Evolutionary conservation across 2,797 vertebrate species (phyloP).

Genomic region (Darevskia nairensis): DNA sequence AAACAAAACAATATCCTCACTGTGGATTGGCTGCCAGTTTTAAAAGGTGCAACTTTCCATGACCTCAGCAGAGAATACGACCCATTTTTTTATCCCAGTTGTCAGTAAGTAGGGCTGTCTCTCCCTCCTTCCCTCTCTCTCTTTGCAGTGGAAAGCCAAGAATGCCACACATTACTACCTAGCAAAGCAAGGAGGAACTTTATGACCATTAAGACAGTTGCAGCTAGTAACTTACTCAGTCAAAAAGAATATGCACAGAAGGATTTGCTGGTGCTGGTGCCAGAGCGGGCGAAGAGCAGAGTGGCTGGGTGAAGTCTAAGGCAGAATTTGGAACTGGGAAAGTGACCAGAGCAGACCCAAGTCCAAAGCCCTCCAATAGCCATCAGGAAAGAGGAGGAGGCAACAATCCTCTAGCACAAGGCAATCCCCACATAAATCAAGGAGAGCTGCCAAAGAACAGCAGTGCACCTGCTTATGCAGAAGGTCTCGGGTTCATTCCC

Average conservation of each 20-base stretch:
- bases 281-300: not conserved
- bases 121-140: too few relatives aligned
- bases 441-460: not conserved
- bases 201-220: not conserved
- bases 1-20: conserved; percentile 9
- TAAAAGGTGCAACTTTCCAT: conserved; percentile 1
- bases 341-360: not conserved
- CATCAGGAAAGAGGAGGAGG: not conserved
- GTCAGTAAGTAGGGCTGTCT: not conserved
- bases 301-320: not conserved
- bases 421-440: not conserved
- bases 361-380: not conserved
- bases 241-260: not conserved
- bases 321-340: not conserved
- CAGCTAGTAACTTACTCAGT: not conserved
- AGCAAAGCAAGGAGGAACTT: not conserved
- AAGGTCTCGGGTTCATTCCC: too few relatives aligned
- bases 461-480: too few relatives aligned
- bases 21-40: not conserved
- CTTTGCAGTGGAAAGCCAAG: not conserved
- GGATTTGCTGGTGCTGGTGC: not conserved
- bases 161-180: not conserved
- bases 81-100: not conserved
- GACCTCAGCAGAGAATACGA: not conserved
- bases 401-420: not conserved